Conservation (phyloP, 2,888 invertebrate species). For the Xestoiulus laeticollis region DNA sequence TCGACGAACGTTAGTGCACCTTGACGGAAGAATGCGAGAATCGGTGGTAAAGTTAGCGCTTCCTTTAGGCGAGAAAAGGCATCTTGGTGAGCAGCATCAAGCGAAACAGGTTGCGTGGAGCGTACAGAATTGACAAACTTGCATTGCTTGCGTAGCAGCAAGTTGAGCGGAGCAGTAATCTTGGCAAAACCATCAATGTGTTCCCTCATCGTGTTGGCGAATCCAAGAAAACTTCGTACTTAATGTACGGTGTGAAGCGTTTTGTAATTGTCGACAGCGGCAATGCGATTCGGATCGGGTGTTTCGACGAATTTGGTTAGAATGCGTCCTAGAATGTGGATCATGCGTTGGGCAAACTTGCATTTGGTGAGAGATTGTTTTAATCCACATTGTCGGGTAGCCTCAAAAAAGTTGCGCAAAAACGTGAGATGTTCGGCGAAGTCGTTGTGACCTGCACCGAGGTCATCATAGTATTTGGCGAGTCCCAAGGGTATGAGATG, state of each 20-base stretch:
- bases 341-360: background rate
- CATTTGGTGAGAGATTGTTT: background rate
- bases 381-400: too few species aligned
- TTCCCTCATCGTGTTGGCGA: background rate
- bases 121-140: background rate
- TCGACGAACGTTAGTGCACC: background rate
- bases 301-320: background rate
- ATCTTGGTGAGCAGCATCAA: background rate
- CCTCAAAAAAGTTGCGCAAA: too few species aligned
- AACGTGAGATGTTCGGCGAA: background rate
- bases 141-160: background rate
- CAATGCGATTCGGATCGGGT: background rate
- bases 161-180: background rate
- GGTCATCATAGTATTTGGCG: constrained; percentile 41
- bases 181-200: background rate
- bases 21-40: background rate
- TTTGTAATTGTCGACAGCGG: background rate
- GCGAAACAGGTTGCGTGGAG: background rate
- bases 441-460: background rate
- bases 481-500: background rate
- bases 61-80: background rate
- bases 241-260: background rate
- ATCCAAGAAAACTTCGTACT: constrained; percentile 15
- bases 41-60: background rate
- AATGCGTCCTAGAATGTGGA: background rate